Percentiles rank a stretch among this genome's conserved stretches.
Evolutionary conservation across 2,888 invertebrate genomes (phyloP).

Genomic region (Macrophya annulata): DNA sequence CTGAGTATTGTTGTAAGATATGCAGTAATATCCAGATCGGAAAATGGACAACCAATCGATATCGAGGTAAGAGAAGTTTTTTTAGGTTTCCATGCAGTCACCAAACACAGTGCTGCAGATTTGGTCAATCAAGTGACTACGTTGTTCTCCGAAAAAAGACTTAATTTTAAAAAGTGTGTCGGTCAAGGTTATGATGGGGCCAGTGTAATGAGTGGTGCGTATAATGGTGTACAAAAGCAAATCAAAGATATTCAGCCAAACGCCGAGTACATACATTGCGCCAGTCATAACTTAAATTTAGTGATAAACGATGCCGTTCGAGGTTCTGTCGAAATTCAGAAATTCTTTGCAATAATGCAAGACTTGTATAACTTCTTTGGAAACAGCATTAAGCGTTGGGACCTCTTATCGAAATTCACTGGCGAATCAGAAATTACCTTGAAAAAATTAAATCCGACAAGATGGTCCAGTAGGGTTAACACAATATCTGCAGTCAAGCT

Average conservation of each 20-base stretch:
- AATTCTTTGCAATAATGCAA: constrained; percentile 62
- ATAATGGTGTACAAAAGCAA: constrained; percentile 66
- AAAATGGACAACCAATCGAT: constrained; percentile 61
- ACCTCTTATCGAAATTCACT: constrained; percentile 65
- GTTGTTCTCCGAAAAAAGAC: constrained; percentile 62
- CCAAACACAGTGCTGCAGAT: constrained; percentile 66
- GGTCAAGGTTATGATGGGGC: neutral
- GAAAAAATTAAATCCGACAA: constrained; percentile 71
- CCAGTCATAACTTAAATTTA: constrained; percentile 64
- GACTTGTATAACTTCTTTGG: constrained; percentile 65
- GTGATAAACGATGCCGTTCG: constrained; percentile 65
- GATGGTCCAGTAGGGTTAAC: constrained; percentile 68
- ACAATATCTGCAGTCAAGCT: constrained; percentile 65
- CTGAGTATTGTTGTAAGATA: constrained; percentile 69
- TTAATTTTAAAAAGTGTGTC: constrained; percentile 59
- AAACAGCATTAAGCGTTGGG: constrained; percentile 68
- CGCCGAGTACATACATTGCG: constrained; percentile 64
- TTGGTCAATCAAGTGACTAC: constrained; percentile 66
- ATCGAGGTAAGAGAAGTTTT: constrained; percentile 66
- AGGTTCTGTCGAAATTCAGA: constrained; percentile 58
- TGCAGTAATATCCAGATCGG: constrained; percentile 59
- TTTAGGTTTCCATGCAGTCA: constrained; percentile 65
- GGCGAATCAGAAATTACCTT: constrained; percentile 64
- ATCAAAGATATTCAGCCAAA: constrained; percentile 67
- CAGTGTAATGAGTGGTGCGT: constrained; percentile 59